Evolutionary conservation across 2,888 invertebrate genomes (phyloP), one percentile per base, ranked within the genome.

Genomic region (Anticlea derivata): DNA sequence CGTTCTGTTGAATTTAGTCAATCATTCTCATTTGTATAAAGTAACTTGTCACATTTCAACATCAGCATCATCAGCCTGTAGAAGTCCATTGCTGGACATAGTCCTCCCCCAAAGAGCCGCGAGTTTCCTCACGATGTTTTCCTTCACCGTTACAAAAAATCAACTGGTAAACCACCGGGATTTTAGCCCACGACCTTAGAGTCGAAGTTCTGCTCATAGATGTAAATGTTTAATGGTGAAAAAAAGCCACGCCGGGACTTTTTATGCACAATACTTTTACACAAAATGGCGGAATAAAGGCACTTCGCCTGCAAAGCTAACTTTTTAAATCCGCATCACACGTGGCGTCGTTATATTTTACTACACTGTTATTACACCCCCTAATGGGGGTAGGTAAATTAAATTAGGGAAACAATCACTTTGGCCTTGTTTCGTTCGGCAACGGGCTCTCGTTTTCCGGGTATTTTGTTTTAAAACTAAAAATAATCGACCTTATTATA

Each of bases 341-440:
- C 51, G 46, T 51, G 51, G 40, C 35, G 1, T 35, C 54, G 22
- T 54, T 37, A 54, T 54, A 45, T 54, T 54, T 54, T 49, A 54
- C 24, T 13, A 49, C 26, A 54, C 37, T 49, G 44, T 49, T 53
- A 53, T 53, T 43, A 34, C 22, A 13, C 33, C 38, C 38, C 38
- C 34, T 48, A 23, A 40, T 35, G 26, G 40, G 29, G 46, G 46
- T 41, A 31, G 49, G 49, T 51, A 41, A 51, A 51, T 51, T 51
- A 51, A 51, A 51, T 51, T 51, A 51, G 35, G 46, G 46, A 51
- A 51, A 51, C 46, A 51, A 51, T 51, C 51, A 51, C 45, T 51
- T 51, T 51, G 46, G 29, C 51, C 46, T 40, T 24, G 35, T 46
- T 51, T 46, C 13, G 30, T 51, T 46, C 13, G 30, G 24, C 10